Evolutionary conservation across 2,113 vertebrate genomes (phyloP).

Genomic region (Danionella cerebrum): DNA sequence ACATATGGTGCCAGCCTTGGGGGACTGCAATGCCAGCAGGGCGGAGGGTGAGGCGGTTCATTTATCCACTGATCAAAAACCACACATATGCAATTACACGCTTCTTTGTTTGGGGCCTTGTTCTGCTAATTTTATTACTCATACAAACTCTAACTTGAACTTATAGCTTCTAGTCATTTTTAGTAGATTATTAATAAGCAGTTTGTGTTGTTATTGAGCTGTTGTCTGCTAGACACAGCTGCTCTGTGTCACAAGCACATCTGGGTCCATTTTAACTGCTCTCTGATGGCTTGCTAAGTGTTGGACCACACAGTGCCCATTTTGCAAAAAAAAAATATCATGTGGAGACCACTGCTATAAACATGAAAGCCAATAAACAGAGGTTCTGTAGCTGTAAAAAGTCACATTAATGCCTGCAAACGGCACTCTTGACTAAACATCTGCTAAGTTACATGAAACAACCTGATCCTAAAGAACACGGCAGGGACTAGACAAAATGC

Average conservation of each 20-base stretch:
- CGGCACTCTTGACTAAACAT: constrained; percentile 42
- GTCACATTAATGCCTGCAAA: constrained; percentile 30
- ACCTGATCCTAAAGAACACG: constrained; percentile 38
- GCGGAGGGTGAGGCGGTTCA: constrained; percentile 17
- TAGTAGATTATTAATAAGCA: neutral
- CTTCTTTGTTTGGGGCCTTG: neutral
- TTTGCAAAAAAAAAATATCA: constrained; percentile 29
- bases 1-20: constrained; percentile 39
- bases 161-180: neutral
- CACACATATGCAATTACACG: neutral
- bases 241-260: constrained; percentile 24
- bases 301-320: constrained; percentile 17
- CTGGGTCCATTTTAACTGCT: constrained; percentile 33
- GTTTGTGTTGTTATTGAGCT: neutral
- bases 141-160: neutral
- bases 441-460: constrained; percentile 39
- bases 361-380: constrained; percentile 38
- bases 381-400: constrained; percentile 20
- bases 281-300: constrained; percentile 25
- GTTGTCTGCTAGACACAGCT: constrained; percentile 2
- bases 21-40: constrained; percentile 18
- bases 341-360: constrained; percentile 24
- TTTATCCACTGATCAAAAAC: neutral
- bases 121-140: neutral
- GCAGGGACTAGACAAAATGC: constrained; percentile 36